Conservation (phyloP, 2,888 invertebrate species). For the Conus canariensis region DNA sequence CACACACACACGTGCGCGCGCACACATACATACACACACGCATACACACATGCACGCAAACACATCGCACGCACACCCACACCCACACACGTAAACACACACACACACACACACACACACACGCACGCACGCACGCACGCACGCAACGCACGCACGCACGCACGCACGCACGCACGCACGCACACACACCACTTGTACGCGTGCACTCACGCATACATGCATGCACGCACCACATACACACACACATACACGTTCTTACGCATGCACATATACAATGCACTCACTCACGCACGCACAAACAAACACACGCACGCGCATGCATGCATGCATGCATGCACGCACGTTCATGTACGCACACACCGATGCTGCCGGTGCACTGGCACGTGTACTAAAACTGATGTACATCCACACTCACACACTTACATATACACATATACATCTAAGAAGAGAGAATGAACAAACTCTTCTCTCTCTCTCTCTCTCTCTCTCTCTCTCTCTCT, state of each 20-base stretch:
- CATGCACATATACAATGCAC: too few species aligned
- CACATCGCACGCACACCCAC: background rate
- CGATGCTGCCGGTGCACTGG: background rate
- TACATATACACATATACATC: background rate
- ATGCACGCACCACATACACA: too few species aligned
- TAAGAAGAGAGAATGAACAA: too few species aligned
- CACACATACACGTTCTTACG: too few species aligned
- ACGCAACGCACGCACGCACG: background rate
- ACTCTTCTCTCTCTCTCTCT: background rate
- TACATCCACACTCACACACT: background rate
- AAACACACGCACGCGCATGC: background rate
- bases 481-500: background rate
- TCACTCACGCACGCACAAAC: background rate
- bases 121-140: background rate
- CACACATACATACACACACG: too few species aligned
- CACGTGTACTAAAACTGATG: background rate
- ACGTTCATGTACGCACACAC: background rate
- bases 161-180: constrained; percentile 17
- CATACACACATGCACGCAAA: background rate
- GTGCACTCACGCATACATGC: background rate
- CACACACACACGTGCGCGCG: too few species aligned
- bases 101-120: background rate
- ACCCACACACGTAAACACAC: background rate
- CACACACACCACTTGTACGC: background rate
- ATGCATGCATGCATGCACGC: background rate